Evolutionary conservation across 2,797 vertebrate species (phyloP).

Genomic region (Malacoraja senta): DNA sequence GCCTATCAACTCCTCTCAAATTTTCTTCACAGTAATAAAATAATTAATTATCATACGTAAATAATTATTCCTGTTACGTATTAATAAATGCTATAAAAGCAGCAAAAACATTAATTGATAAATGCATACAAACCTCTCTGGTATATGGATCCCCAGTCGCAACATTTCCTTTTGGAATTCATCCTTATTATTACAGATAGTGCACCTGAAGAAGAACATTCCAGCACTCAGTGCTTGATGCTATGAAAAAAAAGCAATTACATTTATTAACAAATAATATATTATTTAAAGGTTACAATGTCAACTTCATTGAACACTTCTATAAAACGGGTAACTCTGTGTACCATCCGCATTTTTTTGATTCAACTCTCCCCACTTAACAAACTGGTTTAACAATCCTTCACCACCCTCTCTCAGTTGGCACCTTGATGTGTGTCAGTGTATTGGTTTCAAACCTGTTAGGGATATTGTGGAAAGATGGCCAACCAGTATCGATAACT

Average conservation of each 20-base stretch:
- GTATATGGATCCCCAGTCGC: constrained; percentile 86
- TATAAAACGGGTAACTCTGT: neutral
- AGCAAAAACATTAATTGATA: neutral
- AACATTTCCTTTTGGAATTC: constrained; percentile 90
- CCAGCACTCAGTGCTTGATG: constrained; percentile 85
- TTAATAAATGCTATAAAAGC: too few relatives aligned
- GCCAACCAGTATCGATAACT: too few relatives aligned
- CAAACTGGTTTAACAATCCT: too few relatives aligned
- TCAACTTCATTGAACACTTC: neutral
- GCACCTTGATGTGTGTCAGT: too few relatives aligned
- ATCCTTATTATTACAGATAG: constrained; percentile 86
- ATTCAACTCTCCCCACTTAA: too few relatives aligned
- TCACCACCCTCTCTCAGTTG: too few relatives aligned
- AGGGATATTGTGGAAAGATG: too few relatives aligned
- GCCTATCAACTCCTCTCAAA: neutral
- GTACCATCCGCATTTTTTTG: neutral
- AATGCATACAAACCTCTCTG: constrained; percentile 72
- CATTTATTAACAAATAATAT: neutral
- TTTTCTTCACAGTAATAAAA: neutral
- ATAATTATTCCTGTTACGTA: neutral
- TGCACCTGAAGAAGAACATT: constrained; percentile 90
- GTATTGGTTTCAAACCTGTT: too few relatives aligned
- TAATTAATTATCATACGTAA: too few relatives aligned
- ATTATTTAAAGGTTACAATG: too few relatives aligned
- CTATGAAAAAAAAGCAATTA: constrained; percentile 54